A percentile compares a stretch with the other conserved stretches of the same genome.
Conservation (phyloP, 1,140 invertebrate genomes). For the Scaptomyza montana region DNA sequence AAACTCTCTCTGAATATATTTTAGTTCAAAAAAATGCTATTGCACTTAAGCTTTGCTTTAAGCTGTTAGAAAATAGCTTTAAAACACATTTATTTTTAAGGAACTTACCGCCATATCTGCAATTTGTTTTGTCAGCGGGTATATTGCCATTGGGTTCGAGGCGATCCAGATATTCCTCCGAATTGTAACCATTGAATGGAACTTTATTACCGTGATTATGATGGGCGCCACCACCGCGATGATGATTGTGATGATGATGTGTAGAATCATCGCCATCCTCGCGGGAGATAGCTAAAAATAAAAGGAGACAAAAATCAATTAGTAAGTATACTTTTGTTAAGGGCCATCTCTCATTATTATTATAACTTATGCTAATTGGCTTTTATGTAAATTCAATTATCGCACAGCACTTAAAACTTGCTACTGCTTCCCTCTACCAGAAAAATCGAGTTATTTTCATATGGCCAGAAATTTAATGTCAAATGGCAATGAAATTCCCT, state of each 20-base stretch:
- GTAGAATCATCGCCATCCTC: constrained; percentile 88
- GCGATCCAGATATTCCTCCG: constrained; percentile 94
- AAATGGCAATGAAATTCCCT: constrained; percentile 4
- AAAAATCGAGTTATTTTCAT: constrained; percentile 23
- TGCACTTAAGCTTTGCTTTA: neutral
- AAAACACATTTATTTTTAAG: neutral
- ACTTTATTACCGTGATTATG: constrained; percentile 86
- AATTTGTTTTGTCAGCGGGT: constrained; percentile 84
- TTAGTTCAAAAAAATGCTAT: no score
- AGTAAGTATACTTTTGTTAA: constrained; percentile 4
- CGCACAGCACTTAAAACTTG: constrained; percentile 31
- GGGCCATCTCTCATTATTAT: neutral
- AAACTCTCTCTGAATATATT: no score
- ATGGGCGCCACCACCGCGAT: constrained; percentile 77
- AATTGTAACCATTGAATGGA: constrained; percentile 93
- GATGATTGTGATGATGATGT: constrained; percentile 81
- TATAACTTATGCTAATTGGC: constrained; percentile 27
- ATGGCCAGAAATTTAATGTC: constrained; percentile 1
- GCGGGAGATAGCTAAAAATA: constrained; percentile 89
- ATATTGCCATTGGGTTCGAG: constrained; percentile 95
- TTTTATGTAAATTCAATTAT: constrained; percentile 36
- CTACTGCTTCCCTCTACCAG: no score
- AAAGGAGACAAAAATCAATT: constrained; percentile 43
- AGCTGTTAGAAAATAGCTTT: neutral
- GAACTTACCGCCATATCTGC: constrained; percentile 83